Evolutionary conservation across 2,888 invertebrate species (phyloP).

Genomic region (Pocota personata): DNA sequence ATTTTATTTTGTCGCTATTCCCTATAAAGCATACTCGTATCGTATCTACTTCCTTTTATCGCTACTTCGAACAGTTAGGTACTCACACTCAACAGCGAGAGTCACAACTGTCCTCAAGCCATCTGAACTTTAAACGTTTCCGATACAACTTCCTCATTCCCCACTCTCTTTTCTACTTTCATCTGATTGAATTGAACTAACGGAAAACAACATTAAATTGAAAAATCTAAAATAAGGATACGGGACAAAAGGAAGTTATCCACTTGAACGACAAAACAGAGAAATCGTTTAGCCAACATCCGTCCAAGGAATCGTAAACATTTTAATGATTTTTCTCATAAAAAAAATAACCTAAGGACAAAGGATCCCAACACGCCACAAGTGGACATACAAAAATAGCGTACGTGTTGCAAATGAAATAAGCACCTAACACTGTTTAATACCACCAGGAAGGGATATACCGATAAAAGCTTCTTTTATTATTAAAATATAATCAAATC

Average conservation of each 20-base stretch:
- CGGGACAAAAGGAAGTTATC: background rate
- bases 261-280: background rate
- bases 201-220: conserved; percentile 10
- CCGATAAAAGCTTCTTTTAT: background rate
- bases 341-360: conserved; percentile 1
- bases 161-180: background rate
- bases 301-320: conserved; percentile 38
- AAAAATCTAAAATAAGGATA: background rate
- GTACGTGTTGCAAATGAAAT: background rate
- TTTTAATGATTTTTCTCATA: conserved; percentile 20
- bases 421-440: background rate
- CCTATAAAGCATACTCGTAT: too few species aligned
- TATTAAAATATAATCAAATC: conserved; percentile 38
- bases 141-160: background rate
- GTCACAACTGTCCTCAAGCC: background rate
- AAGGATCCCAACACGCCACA: conserved; percentile 5
- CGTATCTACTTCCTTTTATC: background rate
- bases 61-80: background rate
- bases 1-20: too few species aligned
- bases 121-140: background rate
- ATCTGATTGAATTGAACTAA: conserved; percentile 8
- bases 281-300: background rate
- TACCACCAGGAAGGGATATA: background rate
- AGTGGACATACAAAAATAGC: background rate
- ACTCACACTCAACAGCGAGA: background rate